A percentile compares a stretch with the other conserved stretches of the same genome.
Evolutionary conservation across 2,113 vertebrate species (phyloP).

Genomic region (Ondatra zibethicus): DNA sequence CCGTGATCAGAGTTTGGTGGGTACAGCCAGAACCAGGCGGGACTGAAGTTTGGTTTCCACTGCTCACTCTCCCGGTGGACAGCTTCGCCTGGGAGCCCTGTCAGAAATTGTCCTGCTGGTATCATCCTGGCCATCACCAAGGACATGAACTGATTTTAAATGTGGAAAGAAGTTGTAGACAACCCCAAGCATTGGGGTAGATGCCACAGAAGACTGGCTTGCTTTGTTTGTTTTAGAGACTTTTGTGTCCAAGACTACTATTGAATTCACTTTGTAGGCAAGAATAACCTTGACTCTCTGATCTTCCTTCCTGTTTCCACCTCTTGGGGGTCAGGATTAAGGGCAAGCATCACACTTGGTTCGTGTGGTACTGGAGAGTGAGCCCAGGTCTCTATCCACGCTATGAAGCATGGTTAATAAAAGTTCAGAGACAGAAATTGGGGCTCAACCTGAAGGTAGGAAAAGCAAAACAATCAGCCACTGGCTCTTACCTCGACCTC

Average conservation of each 20-base stretch:
- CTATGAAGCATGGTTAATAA: too few relatives aligned
- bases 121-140: neutral
- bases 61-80: neutral
- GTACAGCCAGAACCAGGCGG: neutral
- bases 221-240: neutral
- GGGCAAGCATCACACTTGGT: too few relatives aligned
- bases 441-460: too few relatives aligned
- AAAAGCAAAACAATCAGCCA: too few relatives aligned
- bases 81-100: neutral
- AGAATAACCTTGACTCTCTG: neutral
- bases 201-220: neutral
- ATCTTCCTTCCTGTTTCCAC: neutral
- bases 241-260: neutral
- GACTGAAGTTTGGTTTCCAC: neutral
- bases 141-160: slow-evolving; percentile 5
- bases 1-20: neutral
- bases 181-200: neutral
- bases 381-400: neutral
- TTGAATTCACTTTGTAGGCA: neutral
- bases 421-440: too few relatives aligned
- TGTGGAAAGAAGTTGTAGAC: neutral
- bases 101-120: neutral
- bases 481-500: too few relatives aligned
- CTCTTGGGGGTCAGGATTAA: neutral
- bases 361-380: neutral